Evolutionary conservation across 2,888 invertebrate species (phyloP).

Genomic region (Elmis aenea): DNA sequence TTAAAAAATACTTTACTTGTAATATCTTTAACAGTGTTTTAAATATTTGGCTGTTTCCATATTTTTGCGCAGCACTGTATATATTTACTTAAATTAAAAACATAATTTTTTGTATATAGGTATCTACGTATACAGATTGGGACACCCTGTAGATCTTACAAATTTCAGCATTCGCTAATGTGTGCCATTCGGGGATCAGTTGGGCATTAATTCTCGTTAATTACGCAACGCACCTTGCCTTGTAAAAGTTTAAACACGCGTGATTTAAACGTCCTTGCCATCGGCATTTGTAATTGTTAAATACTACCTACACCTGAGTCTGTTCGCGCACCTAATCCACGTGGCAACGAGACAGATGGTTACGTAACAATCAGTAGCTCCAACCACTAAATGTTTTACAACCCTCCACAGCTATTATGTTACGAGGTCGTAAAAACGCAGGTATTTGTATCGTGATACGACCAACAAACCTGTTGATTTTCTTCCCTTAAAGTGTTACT

Average conservation of each 20-base stretch:
- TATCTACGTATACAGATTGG: too few species aligned
- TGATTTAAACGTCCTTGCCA: constrained; percentile 16
- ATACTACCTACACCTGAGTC: constrained; percentile 12
- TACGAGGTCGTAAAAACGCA: constrained; percentile 29
- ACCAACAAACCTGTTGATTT: constrained; percentile 36
- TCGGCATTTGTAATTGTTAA: constrained; percentile 14
- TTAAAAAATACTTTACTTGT: too few species aligned
- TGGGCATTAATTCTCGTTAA: too few species aligned
- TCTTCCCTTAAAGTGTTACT: constrained; percentile 27
- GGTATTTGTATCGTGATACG: constrained; percentile 32
- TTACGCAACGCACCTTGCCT: too few species aligned
- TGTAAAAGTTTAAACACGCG: constrained; percentile 12
- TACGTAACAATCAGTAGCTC: constrained; percentile 20
- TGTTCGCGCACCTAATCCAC: constrained; percentile 10
- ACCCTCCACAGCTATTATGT: constrained; percentile 26
- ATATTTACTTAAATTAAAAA: too few species aligned
- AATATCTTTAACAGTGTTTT: too few species aligned
- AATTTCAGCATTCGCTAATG: too few species aligned
- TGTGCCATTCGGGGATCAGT: too few species aligned
- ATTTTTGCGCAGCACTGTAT: too few species aligned
- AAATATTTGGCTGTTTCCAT: too few species aligned
- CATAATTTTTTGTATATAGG: too few species aligned
- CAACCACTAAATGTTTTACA: constrained; percentile 25
- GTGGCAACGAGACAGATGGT: constrained; percentile 14
- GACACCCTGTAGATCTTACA: too few species aligned